Percentiles rank a stretch among this genome's conserved stretches.
Conservation (phyloP, 2,888 invertebrate genomes). For the Ferdinandea cuprea region DNA sequence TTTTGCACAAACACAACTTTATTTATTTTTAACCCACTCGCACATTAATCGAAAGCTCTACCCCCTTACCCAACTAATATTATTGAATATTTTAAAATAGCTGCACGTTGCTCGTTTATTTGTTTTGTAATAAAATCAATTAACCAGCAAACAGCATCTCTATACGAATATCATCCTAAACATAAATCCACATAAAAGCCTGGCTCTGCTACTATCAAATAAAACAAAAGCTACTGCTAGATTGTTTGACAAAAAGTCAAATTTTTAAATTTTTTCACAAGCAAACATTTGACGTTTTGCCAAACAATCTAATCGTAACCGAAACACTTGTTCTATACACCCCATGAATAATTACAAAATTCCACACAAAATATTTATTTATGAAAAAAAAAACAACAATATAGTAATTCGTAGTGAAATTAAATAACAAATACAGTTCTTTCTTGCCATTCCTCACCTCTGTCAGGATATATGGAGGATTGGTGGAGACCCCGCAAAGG, state of each 20-base stretch:
- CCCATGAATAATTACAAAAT: neutral
- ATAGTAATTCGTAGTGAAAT: constrained; percentile 81
- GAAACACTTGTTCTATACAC: constrained; percentile 4
- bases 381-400: constrained; percentile 32
- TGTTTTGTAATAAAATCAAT: constrained; percentile 13
- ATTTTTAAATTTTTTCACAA: too few species aligned
- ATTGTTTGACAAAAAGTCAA: too few species aligned
- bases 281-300: too few species aligned
- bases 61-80: neutral
- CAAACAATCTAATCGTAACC: too few species aligned
- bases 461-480: constrained; percentile 99
- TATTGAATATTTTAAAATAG: neutral
- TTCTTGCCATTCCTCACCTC: constrained; percentile 93
- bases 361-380: constrained; percentile 15
- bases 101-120: constrained; percentile 38
- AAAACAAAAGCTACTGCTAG: too few species aligned
- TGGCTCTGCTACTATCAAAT: constrained; percentile 22
- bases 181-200: constrained; percentile 12
- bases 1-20: neutral
- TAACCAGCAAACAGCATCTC: constrained; percentile 12
- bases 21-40: neutral
- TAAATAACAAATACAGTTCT: constrained; percentile 84
- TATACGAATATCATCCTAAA: constrained; percentile 16
- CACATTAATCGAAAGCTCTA: neutral
- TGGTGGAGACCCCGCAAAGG: constrained; percentile 99